Conservation (phyloP, 2,888 invertebrate species). For the Pediacus dermestoides region DNA sequence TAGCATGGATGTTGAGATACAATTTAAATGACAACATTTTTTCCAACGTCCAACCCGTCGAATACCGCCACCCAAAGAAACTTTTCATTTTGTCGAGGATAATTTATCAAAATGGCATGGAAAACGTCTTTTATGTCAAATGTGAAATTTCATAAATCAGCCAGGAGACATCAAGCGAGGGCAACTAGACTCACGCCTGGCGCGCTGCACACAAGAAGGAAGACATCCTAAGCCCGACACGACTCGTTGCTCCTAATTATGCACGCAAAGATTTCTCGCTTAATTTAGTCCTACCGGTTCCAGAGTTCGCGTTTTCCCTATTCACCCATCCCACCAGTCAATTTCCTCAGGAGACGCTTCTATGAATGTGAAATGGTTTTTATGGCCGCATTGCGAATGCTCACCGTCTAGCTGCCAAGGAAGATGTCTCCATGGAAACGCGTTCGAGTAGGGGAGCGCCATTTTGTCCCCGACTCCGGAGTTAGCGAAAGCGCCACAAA, state of each 20-base stretch:
- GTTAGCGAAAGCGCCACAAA: constrained; percentile 52
- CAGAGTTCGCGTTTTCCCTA: constrained; percentile 35
- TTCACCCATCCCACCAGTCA: constrained; percentile 34
- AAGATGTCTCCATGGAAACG: constrained; percentile 49
- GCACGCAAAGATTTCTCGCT: constrained; percentile 52
- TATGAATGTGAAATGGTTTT: constrained; percentile 27
- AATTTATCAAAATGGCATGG: constrained; percentile 34
- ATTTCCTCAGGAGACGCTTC: constrained; percentile 39
- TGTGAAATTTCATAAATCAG: constrained; percentile 47
- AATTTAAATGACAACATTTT: too few species aligned
- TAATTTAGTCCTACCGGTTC: constrained; percentile 50
- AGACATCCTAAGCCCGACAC: constrained; percentile 42
- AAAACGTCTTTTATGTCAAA: constrained; percentile 22
- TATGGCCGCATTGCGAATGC: constrained; percentile 21
- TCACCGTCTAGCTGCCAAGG: constrained; percentile 42
- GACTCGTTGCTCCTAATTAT: constrained; percentile 51
- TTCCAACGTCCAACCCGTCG: too few species aligned
- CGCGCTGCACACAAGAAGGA: constrained; percentile 14
- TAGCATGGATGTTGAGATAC: too few species aligned
- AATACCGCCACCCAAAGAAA: neutral
- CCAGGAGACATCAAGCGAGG: constrained; percentile 42
- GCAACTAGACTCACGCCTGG: constrained; percentile 35
- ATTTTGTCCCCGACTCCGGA: constrained; percentile 46
- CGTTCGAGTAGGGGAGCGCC: constrained; percentile 43
- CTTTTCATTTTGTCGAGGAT: constrained; percentile 10